Evolutionary conservation across 92 coral and sea anemone species (phyloP), one percentile per base, ranked within the genome.

Genomic region (Hydrozoanthus gracilis): DNA sequence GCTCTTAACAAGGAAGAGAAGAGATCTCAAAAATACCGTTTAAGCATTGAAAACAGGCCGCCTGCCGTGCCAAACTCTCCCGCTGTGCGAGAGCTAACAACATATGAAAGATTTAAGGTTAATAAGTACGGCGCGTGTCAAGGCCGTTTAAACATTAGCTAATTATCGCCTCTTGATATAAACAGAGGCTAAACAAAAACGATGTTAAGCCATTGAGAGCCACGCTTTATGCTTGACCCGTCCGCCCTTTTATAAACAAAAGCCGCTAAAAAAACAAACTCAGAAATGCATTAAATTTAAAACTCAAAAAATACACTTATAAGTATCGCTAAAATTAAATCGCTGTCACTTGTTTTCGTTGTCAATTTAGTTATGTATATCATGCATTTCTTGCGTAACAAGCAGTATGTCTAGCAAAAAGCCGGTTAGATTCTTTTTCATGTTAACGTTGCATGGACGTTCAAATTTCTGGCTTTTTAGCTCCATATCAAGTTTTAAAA

Each of bases 51-150:
- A 56, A 54, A 55, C 14, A 20, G 14, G 12, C 73, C 74, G 46
- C 61, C 69, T 2, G 12, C 49, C 65, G 55, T 51, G 74, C 7
- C 15, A 2, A 64, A 47, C 4, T 49, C 49, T 39, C 85, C 85
- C 69, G 85, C 74, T 15, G 85, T 9, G 85, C 18, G 4, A 64
- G 44, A 16, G 18, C 12, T 64, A 67, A 11, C 55, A 65, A 44
- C 85, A 50, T 18, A 80, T 80, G 50, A 80, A 80, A 64, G 64
- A 80, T 80, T 80, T 45, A 80, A 66, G 50, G 73, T 16, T 79
- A 79, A 79, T 79, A 79, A 61, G 50, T 17, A 7, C 6, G 64
- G 58, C 13, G 69, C 13, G 60, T 47, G 56, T 45, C 3, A 44
- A 73, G 70, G 35, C 14, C 14, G 54, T 39, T 45, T n/a, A 8